Percentiles rank a stretch among this genome's conserved stretches.
Conservation (phyloP, 2,888 invertebrate species). For the Lochmaea crataegi region DNA sequence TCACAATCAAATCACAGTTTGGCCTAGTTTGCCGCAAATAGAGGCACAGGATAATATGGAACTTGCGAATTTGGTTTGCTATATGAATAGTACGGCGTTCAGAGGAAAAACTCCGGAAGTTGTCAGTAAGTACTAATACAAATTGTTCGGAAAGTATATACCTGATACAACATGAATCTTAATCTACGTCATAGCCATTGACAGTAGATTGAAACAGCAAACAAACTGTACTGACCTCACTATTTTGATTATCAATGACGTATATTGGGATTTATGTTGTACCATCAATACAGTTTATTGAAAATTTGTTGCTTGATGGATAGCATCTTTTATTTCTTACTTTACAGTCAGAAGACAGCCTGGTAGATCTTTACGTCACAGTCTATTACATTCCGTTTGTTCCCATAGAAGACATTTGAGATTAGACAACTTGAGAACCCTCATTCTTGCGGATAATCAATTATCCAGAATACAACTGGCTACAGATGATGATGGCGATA, state of each 20-base stretch:
- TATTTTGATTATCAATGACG: no score
- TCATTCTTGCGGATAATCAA: slow-evolving; percentile 88
- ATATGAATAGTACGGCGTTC: slow-evolving; percentile 57
- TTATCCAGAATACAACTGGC: slow-evolving; percentile 83
- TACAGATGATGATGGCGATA: slow-evolving; percentile 82
- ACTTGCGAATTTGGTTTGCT: slow-evolving; percentile 78
- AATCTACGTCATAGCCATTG: no score
- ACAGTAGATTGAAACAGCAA: no score
- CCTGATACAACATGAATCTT: no score
- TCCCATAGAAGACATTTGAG: slow-evolving; percentile 85
- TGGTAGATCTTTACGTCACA: slow-evolving; percentile 76
- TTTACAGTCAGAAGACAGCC: slow-evolving; percentile 65
- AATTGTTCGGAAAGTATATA: neutral
- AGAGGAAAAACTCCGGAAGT: slow-evolving; percentile 61
- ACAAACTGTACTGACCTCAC: no score
- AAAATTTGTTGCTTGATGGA: no score
- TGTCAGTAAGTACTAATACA: slow-evolving; percentile 54
- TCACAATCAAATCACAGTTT: slow-evolving; percentile 89
- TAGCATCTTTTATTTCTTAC: neutral
- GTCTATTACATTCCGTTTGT: slow-evolving; percentile 84
- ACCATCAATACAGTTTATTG: no score
- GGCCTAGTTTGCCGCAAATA: slow-evolving; percentile 87
- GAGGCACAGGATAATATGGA: slow-evolving; percentile 71
- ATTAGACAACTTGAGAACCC: slow-evolving; percentile 82
- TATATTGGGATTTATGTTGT: no score